Evolutionary conservation across 2,888 invertebrate species (phyloP).

Genomic region (Chydorus sphaericus): DNA sequence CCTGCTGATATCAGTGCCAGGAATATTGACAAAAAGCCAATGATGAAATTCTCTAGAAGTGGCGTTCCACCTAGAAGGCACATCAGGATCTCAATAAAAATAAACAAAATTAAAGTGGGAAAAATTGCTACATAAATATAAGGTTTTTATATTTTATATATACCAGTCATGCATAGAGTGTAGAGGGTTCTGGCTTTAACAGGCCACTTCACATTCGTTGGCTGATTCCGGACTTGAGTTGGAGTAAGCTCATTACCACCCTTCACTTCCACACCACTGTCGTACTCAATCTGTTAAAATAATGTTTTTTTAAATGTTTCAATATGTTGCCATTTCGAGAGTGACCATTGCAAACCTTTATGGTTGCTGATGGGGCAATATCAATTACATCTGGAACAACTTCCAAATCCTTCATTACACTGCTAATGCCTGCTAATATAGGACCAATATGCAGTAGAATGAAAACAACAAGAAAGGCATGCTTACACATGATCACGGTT

Average conservation of each 20-base stretch:
- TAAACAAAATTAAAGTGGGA: background rate
- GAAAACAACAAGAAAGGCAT: no score
- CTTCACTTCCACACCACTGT: background rate
- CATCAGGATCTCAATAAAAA: constrained; percentile 59
- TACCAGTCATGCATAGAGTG: constrained; percentile 69
- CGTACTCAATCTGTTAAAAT: constrained; percentile 6
- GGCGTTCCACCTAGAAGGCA: constrained; percentile 63
- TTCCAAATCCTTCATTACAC: constrained; percentile 29
- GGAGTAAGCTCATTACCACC: constrained; percentile 16
- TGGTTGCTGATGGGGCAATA: constrained; percentile 36
- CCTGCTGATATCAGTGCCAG: constrained; percentile 45
- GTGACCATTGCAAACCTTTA: no score
- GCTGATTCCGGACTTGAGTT: constrained; percentile 14
- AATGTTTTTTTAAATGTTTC: no score
- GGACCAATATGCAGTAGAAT: no score
- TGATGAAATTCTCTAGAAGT: constrained; percentile 76
- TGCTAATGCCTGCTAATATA: no score
- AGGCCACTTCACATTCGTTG: constrained; percentile 21
- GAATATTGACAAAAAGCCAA: constrained; percentile 79
- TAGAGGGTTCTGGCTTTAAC: constrained; percentile 39
- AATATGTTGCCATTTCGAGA: no score
- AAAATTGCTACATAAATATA: background rate
- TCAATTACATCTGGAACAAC: constrained; percentile 62
- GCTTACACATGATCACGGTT: no score
- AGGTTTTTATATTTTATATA: constrained; percentile 5